Evolutionary conservation across 2,797 vertebrate genomes (phyloP).

Genomic region (Sebastes oblongus): DNA sequence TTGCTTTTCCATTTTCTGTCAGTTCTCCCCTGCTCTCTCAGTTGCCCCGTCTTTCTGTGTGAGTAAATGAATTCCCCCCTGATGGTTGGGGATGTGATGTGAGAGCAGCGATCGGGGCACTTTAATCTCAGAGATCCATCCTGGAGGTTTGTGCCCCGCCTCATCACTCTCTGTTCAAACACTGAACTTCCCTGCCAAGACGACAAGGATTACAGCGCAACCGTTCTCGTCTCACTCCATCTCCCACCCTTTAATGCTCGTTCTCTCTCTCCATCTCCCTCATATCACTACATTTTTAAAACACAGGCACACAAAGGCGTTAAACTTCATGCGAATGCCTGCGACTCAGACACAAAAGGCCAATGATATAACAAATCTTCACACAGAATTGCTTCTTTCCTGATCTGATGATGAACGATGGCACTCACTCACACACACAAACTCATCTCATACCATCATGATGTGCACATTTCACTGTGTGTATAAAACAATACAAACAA

Average conservation of each 20-base stretch:
- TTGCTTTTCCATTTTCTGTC: slow-evolving; percentile 66
- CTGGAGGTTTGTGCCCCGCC: slow-evolving; percentile 72
- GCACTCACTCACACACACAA: not conserved
- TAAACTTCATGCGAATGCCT: slow-evolving; percentile 23
- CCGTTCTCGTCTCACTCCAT: slow-evolving; percentile 44
- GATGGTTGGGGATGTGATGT: slow-evolving; percentile 76
- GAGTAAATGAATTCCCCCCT: slow-evolving; percentile 79
- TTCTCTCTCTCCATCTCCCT: slow-evolving; percentile 26
- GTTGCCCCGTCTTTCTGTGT: slow-evolving; percentile 65
- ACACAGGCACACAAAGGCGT: slow-evolving; percentile 20
- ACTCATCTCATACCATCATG: slow-evolving; percentile 8
- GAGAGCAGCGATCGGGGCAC: slow-evolving; percentile 72
- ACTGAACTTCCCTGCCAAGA: slow-evolving; percentile 75
- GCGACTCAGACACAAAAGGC: not conserved
- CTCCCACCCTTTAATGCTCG: slow-evolving; percentile 35
- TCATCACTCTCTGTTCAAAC: slow-evolving; percentile 79
- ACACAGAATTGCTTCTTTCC: slow-evolving; percentile 11
- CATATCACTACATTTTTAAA: slow-evolving; percentile 31
- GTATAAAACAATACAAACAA: slow-evolving; percentile 53
- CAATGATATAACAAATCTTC: slow-evolving; percentile 16
- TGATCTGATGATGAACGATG: slow-evolving; percentile 25
- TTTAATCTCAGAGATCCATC: slow-evolving; percentile 81
- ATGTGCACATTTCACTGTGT: slow-evolving; percentile 31
- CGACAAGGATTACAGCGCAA: slow-evolving; percentile 69
- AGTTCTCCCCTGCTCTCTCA: slow-evolving; percentile 57